Conservation (phyloP, 2,888 invertebrate genomes). For the Leptinotarsa tumamoca region DNA sequence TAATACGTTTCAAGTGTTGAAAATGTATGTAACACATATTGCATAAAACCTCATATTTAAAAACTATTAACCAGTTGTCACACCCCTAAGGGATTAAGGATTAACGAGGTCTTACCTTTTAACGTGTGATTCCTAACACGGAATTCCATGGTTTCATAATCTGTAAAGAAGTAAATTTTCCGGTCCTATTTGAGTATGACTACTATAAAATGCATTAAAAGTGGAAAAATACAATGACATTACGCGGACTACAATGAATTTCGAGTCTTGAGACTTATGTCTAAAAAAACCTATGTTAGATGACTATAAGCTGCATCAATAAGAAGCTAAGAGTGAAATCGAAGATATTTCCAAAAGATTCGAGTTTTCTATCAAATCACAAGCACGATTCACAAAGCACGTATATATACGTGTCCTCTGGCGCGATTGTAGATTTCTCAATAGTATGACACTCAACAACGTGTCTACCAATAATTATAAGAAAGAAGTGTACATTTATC, state of each 20-base stretch:
- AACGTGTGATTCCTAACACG: no score
- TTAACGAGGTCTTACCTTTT: no score
- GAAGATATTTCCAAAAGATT: background rate
- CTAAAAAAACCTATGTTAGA: background rate
- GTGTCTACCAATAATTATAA: background rate
- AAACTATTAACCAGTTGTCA: no score
- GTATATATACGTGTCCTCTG: no score
- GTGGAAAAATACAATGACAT: background rate
- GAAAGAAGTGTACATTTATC: no score
- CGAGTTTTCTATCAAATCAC: background rate
- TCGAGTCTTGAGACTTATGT: background rate
- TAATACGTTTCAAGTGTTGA: no score
- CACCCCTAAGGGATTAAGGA: no score
- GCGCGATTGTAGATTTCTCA: background rate
- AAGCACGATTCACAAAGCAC: background rate
- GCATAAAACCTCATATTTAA: no score
- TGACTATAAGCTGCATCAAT: background rate
- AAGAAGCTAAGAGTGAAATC: background rate
- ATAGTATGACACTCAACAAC: background rate
- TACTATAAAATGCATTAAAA: background rate
- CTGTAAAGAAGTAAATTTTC: background rate
- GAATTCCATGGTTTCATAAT: no score
- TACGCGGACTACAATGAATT: background rate
- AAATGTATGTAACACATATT: no score
- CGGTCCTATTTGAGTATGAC: background rate